Evolutionary conservation across 2,113 vertebrate genomes (phyloP), one percentile per base, ranked within the genome.

Genomic region (Colossoma macropomum): DNA sequence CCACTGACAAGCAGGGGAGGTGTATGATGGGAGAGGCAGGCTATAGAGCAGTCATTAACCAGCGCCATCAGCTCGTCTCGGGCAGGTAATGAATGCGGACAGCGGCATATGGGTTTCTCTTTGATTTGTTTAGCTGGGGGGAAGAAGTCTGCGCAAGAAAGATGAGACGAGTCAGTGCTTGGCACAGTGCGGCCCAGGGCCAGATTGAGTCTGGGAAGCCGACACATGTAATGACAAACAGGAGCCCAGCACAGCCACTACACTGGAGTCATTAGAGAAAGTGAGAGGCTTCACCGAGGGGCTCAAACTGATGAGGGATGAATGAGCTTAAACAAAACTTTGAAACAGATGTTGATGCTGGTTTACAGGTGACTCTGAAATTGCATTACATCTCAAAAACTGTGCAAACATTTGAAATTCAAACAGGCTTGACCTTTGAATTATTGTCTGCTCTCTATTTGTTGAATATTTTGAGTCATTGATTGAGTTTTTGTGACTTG

Each of bases 31-130:
- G 75, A 68, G 76, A 45, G 21, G 54, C 70, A 86, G 73, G 88
- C 79, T 89, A 86, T 85, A 85, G 83, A 85, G 76, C 81, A 85
- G 80, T 85, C 89, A 91, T 92, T 89, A 90, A 81, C 69, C 83
- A 80, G 74, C 79, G 76, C 89, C 89, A 88, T 85, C 80, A 87
- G 80, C 78, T 81, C 82, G 76, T 69, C 50, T 82, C 62, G 79
- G 83, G 79, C 81, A 88, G 84, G 85, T 91, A 92, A 91, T 91
- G 83, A 86, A 82, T 81, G 85, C 48, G 87, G 90, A 89, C 90
- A 85, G 87, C 73, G 84, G 89, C 85, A 82, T 90, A 86, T 84
- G 90, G 89, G 86, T 79, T 79, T 59, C 60, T 50, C 73, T 90
- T 87, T 83, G 69, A 82, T 79, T 90, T 82, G 81, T 30, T 63